Evolutionary conservation across 2,888 invertebrate species (phyloP), one percentile per base, ranked within the genome.

Genomic region (Copidosoma aretas): DNA sequence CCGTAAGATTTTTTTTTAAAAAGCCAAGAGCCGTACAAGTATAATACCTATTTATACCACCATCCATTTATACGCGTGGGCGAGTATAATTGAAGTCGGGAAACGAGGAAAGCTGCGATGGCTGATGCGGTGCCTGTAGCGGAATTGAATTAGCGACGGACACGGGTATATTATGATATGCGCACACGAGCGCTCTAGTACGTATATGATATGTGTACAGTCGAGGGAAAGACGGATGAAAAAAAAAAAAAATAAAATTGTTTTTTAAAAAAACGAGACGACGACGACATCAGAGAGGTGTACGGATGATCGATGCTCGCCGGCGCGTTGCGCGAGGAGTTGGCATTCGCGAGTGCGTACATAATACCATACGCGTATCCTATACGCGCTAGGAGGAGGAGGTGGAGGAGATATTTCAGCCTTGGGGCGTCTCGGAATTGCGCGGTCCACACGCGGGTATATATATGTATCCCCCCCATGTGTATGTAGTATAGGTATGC

Each of bases 291-390:
- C 22, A 3, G 22, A 41, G 41, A 58, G 43, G 52, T 17, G 43
- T 22, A 39, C 39, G 65, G 62, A 68, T 68, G 68, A 68, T 64
- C 60, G 68, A 68, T 68, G 68, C 68, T 39, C 52, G 64, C 56
- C 63, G 59, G 59, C 66, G 41, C 22, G 57, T 43, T 19, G 61
- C 58, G 53, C 32, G 32, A 32, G 32, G 32, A 32, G 32, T 32
- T 62, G 43, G 60, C 32, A 57, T 67, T 61, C 57, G 41, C 56
- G 64, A 22, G 22, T 25, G 22, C 24, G 10, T 25, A 24, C 54
- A 24, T 49, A 49, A n/a, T n/a, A n/a, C n/a, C n/a, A n/a, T n/a
- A n/a, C 17, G 12, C 25, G 25, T 46, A 32, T 22, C 21, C 24
- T n/a, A 1, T 46, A 46, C 17, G 43, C 41, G 41, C 8, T 8